These are phyloP conservation scores for Hafferia zeledoni DNA, from an alignment of 2,797 vertebrate species.

Conservation along the genomic window DNA sequence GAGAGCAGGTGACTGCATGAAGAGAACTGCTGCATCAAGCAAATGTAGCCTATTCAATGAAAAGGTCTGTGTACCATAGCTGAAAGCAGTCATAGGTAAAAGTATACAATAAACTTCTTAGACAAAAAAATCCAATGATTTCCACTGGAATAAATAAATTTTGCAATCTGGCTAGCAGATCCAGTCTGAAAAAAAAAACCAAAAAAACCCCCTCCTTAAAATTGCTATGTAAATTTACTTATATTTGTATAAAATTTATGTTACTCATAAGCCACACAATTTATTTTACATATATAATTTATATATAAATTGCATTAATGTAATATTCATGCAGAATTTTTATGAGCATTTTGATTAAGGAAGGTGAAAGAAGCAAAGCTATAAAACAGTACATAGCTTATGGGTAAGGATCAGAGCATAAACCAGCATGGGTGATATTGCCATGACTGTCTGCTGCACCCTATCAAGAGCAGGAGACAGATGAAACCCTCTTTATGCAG, in stretches of 20 bases:
- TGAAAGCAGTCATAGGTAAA: not conserved
- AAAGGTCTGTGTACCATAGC: not conserved
- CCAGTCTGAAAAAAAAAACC: not conserved
- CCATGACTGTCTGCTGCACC: not conserved
- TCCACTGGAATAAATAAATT: not conserved
- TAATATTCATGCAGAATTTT: not conserved
- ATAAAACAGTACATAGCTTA: not conserved
- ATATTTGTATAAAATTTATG: not conserved
- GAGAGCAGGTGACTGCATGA: not conserved
- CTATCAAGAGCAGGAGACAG: not conserved
- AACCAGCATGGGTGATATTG: not conserved
- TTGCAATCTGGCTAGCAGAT: not conserved
- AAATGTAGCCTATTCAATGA: not conserved
- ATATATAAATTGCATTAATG: not conserved
- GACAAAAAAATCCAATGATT: not conserved
- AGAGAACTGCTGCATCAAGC: not conserved
- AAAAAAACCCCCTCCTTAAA: not conserved
- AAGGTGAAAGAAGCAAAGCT: not conserved
- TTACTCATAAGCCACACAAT: not conserved
- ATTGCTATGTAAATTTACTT: not conserved
- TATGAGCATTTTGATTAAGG: conserved; percentile 19
- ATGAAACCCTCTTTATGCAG: not conserved
- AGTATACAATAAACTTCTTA: not conserved
- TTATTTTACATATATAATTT: not conserved
- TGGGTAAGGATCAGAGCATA: not conserved